These are phyloP conservation scores for Spodoptera exigua DNA, from an alignment of 2,888 invertebrate species.

Conservation along the genomic window DNA sequence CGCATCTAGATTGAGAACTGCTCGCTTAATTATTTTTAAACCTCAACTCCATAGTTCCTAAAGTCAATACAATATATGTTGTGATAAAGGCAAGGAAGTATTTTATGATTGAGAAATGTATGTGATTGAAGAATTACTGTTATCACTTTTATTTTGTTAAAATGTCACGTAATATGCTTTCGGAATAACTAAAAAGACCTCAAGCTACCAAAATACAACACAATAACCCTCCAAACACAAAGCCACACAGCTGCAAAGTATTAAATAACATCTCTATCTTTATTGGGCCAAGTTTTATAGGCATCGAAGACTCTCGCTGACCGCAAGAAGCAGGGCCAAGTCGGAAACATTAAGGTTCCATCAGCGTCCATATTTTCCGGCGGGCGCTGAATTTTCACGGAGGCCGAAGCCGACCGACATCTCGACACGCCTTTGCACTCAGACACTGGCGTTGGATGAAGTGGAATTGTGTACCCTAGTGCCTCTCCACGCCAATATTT, in stretches of 20 bases:
- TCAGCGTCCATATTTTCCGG: conserved; percentile 87
- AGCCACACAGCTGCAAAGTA: conserved; percentile 37
- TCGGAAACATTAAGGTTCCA: conserved; percentile 88
- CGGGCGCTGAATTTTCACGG: conserved; percentile 81
- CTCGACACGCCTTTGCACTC: conserved; percentile 88
- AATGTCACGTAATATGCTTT: too few species aligned
- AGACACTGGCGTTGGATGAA: conserved; percentile 79
- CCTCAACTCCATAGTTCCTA: conserved; percentile 6
- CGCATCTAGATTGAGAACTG: conserved; percentile 64
- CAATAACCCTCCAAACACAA: conserved; percentile 32
- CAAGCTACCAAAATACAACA: conserved; percentile 13
- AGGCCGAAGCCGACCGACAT: conserved; percentile 77
- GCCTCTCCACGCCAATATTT: conserved; percentile 78
- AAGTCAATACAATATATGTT: conserved; percentile 13
- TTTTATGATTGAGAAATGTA: too few species aligned
- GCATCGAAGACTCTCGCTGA: conserved; percentile 77
- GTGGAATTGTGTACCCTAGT: conserved; percentile 80
- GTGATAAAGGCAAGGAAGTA: too few species aligned
- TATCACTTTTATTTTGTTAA: too few species aligned
- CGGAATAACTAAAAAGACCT: not conserved
- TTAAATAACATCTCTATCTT: conserved; percentile 65
- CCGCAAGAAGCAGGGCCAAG: conserved; percentile 82
- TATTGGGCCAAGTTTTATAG: conserved; percentile 75
- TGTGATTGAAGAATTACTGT: too few species aligned
- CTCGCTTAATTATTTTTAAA: conserved; percentile 55